These are phyloP conservation scores for Lithophane semibrunnea DNA, from an alignment of 2,888 invertebrate genomes.

Conservation along the genomic window DNA sequence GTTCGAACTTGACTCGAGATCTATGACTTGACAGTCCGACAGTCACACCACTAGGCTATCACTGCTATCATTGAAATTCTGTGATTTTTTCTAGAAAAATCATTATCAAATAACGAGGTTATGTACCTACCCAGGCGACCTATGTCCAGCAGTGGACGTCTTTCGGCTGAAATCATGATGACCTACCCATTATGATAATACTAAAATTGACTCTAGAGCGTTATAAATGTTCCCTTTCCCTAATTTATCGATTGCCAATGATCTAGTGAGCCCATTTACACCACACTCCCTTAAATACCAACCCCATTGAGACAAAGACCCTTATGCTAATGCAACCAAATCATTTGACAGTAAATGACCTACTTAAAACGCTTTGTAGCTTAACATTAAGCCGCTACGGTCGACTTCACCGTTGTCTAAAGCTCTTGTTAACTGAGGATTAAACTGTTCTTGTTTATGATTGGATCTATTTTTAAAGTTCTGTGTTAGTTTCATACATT, in stretches of 20 bases:
- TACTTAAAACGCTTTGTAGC: slow-evolving; percentile 76
- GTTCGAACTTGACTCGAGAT: too few relatives aligned
- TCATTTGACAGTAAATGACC: slow-evolving; percentile 81
- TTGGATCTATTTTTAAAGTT: too few relatives aligned
- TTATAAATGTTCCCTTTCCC: not conserved
- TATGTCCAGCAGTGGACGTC: too few relatives aligned
- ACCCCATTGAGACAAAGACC: slow-evolving; percentile 77
- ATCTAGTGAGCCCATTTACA: slow-evolving; percentile 73
- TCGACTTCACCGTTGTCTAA: slow-evolving; percentile 61
- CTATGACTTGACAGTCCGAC: too few relatives aligned
- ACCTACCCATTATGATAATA: too few relatives aligned
- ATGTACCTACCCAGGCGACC: too few relatives aligned
- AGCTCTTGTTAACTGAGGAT: slow-evolving; percentile 53
- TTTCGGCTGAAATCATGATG: too few relatives aligned
- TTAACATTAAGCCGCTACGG: slow-evolving; percentile 67
- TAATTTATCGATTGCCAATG: slow-evolving; percentile 63
- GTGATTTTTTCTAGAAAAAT: too few relatives aligned
- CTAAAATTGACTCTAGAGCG: not conserved
- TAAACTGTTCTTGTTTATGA: slow-evolving; percentile 1
- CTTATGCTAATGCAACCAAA: slow-evolving; percentile 84
- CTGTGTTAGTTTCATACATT: not conserved
- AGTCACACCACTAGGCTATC: too few relatives aligned
- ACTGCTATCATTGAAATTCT: too few relatives aligned
- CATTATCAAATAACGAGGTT: too few relatives aligned
- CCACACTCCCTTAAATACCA: slow-evolving; percentile 73